phyloP scores from a whole-genome alignment of 1,140 invertebrate genomes.

The Drosophila repletoides region DNA sequence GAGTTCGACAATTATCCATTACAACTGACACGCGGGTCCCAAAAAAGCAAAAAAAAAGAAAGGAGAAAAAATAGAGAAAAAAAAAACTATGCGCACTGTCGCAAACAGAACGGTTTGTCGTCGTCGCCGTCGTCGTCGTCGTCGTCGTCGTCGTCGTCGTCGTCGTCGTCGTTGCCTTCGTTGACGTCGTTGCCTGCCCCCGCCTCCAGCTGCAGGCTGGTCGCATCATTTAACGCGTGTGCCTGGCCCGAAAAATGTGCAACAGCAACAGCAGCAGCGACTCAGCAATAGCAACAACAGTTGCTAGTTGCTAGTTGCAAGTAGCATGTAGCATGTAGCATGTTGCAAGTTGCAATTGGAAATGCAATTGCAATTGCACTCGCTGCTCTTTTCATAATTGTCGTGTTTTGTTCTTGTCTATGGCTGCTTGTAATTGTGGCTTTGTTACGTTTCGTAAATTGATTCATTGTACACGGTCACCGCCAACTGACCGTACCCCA shows the following conservation, averaged over 20 bases:
- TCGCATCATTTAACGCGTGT: constrained; percentile 56
- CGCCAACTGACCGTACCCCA: constrained; percentile 31
- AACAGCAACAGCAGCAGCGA: constrained; percentile 55
- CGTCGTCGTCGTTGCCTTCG: not conserved
- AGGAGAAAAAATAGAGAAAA: constrained; percentile 9
- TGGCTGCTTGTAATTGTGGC: constrained; percentile 67
- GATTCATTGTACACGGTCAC: constrained; percentile 72
- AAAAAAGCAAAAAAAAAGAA: constrained; percentile 12
- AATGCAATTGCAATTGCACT: constrained; percentile 74
- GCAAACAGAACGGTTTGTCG: constrained; percentile 35
- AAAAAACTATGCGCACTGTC: constrained; percentile 21
- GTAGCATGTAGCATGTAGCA: not conserved
- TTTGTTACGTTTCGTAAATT: constrained; percentile 80
- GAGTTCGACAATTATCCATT: constrained; percentile 76
- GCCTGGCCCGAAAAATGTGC: constrained; percentile 45
- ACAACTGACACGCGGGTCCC: constrained; percentile 69
- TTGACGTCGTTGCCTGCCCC: not conserved
- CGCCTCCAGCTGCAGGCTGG: constrained; percentile 23
- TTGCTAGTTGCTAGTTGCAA: no score
- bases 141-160: not conserved
- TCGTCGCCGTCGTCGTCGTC: not conserved
- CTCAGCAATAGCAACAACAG: constrained; percentile 58
- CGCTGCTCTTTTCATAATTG: constrained; percentile 60
- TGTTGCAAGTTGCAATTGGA: constrained; percentile 35
- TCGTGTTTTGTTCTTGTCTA: constrained; percentile 43